These are phyloP conservation scores for Limenitis arthemis DNA, from an alignment of 2,888 invertebrate genomes.

Conservation along the genomic window DNA sequence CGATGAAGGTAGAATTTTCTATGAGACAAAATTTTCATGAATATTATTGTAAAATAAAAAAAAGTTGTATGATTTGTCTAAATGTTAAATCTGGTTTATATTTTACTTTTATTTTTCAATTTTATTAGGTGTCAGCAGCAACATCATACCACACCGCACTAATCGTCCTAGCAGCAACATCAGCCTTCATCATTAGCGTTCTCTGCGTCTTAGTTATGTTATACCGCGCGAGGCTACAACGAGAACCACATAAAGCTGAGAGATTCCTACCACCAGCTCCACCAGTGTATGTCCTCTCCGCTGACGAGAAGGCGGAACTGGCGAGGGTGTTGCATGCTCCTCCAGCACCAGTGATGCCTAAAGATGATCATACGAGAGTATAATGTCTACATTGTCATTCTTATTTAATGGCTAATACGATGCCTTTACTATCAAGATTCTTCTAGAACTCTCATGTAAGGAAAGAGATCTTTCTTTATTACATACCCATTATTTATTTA, in stretches of 20 bases:
- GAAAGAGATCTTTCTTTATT: too few species aligned
- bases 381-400: too few species aligned
- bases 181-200: slow-evolving; percentile 85
- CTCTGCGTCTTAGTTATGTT: slow-evolving; percentile 82
- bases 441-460: too few species aligned
- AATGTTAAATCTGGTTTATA: too few species aligned
- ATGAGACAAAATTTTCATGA: too few species aligned
- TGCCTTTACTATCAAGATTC: too few species aligned
- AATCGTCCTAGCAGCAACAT: slow-evolving; percentile 83
- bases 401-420: too few species aligned
- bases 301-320: slow-evolving; percentile 73
- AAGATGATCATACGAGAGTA: slow-evolving; percentile 37
- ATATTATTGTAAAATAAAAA: too few species aligned
- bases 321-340: slow-evolving; percentile 56
- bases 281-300: slow-evolving; percentile 79
- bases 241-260: slow-evolving; percentile 68
- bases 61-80: too few species aligned
- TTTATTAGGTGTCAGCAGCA: slow-evolving; percentile 67
- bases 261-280: slow-evolving; percentile 75
- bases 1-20: too few species aligned
- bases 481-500: too few species aligned
- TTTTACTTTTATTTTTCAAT: too few species aligned
- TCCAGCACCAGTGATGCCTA: slow-evolving; percentile 43
- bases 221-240: slow-evolving; percentile 73
- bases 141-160: slow-evolving; percentile 84